A percentile compares a stretch with the other conserved stretches of the same genome.
Conservation (phyloP, 2,888 invertebrate genomes). For the Drosophila diplacantha region DNA sequence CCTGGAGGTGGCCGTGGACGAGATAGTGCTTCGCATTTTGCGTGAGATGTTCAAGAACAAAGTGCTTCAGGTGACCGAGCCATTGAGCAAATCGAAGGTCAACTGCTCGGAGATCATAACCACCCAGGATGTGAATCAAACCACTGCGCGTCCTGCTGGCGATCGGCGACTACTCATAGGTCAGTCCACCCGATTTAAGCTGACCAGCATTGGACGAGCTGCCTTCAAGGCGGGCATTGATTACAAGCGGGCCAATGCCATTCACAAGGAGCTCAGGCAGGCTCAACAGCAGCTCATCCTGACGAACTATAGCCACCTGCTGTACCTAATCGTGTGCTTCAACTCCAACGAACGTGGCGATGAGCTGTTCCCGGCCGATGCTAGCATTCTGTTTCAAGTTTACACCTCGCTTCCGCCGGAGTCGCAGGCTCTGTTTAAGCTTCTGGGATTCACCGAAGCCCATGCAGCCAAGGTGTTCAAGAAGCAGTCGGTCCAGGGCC, state of each 20-base stretch:
- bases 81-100: slow-evolving; percentile 23
- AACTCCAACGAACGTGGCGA: slow-evolving; percentile 77
- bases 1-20: slow-evolving; percentile 64
- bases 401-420: slow-evolving; percentile 82
- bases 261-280: slow-evolving; percentile 86
- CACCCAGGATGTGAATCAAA: slow-evolving; percentile 69
- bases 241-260: slow-evolving; percentile 82
- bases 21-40: slow-evolving; percentile 69
- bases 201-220: slow-evolving; percentile 86
- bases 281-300: slow-evolving; percentile 89
- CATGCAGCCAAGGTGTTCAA: slow-evolving; percentile 84
- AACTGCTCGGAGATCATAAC: slow-evolving; percentile 69
- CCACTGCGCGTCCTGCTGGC: slow-evolving; percentile 32
- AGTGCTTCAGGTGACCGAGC: slow-evolving; percentile 65
- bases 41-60: slow-evolving; percentile 77
- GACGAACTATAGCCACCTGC: slow-evolving; percentile 88
- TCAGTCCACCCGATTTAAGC: slow-evolving; percentile 79
- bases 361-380: slow-evolving; percentile 83
- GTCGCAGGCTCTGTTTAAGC: slow-evolving; percentile 84
- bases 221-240: slow-evolving; percentile 93
- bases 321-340: slow-evolving; percentile 84
- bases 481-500: slow-evolving; percentile 82
- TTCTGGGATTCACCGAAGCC: slow-evolving; percentile 88
- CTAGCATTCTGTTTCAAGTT: slow-evolving; percentile 78
- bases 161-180: slow-evolving; percentile 72